A percentile compares a stretch with the other conserved stretches of the same genome.
Conservation (phyloP, 2,797 vertebrate genomes). For the Caiman crocodilus region DNA sequence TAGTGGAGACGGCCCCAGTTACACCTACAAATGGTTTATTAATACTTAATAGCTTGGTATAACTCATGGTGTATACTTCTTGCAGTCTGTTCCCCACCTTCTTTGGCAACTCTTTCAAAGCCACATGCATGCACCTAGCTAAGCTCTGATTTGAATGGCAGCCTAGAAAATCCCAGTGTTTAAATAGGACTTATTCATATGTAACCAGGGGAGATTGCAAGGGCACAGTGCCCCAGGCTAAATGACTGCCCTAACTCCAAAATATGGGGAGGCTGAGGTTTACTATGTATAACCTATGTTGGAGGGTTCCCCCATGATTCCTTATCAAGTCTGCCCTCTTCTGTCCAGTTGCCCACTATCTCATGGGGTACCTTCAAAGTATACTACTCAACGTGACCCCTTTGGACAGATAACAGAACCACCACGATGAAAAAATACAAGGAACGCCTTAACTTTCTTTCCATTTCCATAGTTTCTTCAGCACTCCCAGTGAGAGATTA, state of each 20-base stretch:
- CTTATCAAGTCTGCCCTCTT: not conserved
- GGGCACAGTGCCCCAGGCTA: accelerated
- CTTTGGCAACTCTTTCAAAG: not conserved
- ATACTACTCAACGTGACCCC: not conserved
- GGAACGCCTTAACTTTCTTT: not conserved
- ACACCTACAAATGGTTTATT: too few species aligned
- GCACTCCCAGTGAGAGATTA: not conserved
- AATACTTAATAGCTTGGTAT: not conserved
- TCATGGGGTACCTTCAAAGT: not conserved
- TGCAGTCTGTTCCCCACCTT: not conserved
- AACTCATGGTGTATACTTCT: not conserved
- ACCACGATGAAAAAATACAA: not conserved
- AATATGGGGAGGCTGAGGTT: too few species aligned
- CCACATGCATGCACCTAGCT: accelerated
- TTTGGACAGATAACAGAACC: not conserved
- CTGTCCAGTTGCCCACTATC: not conserved
- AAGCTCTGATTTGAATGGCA: not conserved
- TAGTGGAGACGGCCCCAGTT: too few species aligned
- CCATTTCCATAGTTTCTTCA: not conserved
- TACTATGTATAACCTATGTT: not conserved
- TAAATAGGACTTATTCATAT: not conserved
- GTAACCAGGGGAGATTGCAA: not conserved
- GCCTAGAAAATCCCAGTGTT: not conserved
- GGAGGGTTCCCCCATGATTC: not conserved
- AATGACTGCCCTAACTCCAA: not conserved